Evolutionary conservation across 2,888 invertebrate species (phyloP).

Genomic region (Chromoteleia sp.): DNA sequence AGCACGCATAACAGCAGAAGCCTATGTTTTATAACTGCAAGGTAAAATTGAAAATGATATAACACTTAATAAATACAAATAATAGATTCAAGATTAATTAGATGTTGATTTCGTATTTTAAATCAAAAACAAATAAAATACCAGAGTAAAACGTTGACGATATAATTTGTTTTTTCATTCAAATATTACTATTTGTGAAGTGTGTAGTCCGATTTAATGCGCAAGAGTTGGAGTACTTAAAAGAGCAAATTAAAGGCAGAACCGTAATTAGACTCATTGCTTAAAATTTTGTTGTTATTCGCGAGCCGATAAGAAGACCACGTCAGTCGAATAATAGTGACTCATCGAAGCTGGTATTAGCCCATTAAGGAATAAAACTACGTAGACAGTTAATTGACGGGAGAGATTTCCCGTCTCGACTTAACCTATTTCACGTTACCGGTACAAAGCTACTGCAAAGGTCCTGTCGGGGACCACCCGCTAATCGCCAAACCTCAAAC

Average conservation of each 20-base stretch:
- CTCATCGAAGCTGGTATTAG: constrained; percentile 80
- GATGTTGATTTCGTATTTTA: too few relatives aligned
- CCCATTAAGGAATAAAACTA: constrained; percentile 82
- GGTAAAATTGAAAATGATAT: too few relatives aligned
- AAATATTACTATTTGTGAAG: too few relatives aligned
- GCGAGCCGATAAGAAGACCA: constrained; percentile 49
- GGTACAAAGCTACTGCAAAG: constrained; percentile 39
- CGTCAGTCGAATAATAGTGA: constrained; percentile 78
- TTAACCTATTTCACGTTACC: constrained; percentile 47
- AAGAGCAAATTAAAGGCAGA: constrained; percentile 6
- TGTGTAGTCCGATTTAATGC: too few relatives aligned
- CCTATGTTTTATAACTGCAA: too few relatives aligned
- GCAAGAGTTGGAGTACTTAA: too few relatives aligned
- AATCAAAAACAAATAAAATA: too few relatives aligned
- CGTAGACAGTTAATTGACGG: constrained; percentile 58
- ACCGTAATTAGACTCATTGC: constrained; percentile 15
- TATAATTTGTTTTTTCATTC: too few relatives aligned
- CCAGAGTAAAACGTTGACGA: too few relatives aligned
- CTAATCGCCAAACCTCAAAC: constrained; percentile 65
- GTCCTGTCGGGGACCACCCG: constrained; percentile 59
- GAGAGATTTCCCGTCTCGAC: constrained; percentile 12
- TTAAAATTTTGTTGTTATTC: constrained; percentile 18
- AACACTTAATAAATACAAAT: too few relatives aligned
- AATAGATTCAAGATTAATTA: too few relatives aligned
- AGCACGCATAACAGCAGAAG: too few relatives aligned